These are phyloP conservation scores for Hypotaenidia okinawae DNA, from an alignment of 2,797 vertebrate genomes.

Conservation along the genomic window DNA sequence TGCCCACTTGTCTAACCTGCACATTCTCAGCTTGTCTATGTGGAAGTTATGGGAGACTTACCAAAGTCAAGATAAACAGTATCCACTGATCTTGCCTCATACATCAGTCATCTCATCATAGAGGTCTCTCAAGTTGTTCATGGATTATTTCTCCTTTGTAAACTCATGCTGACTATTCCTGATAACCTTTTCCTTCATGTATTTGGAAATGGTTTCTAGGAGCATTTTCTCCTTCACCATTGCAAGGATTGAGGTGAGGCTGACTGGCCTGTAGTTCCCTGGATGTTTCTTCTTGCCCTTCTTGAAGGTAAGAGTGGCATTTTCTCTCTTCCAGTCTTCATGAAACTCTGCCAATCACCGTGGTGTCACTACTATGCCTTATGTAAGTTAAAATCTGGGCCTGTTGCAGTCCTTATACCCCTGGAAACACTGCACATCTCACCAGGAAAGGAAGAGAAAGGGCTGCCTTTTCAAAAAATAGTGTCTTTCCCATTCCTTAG, in stretches of 20 bases:
- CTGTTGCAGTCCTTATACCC: not conserved
- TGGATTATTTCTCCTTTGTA: not conserved
- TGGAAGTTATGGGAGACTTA: not conserved
- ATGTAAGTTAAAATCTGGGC: not conserved
- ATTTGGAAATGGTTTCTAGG: not conserved
- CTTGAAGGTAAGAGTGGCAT: not conserved
- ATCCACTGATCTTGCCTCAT: not conserved
- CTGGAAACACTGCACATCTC: not conserved
- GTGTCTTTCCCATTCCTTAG: not conserved
- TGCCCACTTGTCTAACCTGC: not conserved
- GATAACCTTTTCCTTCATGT: not conserved
- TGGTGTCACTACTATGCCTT: not conserved
- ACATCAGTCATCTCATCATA: not conserved
- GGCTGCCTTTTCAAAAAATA: not conserved
- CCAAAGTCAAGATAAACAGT: not conserved
- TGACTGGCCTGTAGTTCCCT: not conserved
- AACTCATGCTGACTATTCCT: not conserved
- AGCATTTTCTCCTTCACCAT: not conserved
- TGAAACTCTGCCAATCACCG: not conserved
- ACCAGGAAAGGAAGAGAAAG: not conserved
- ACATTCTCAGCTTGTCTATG: not conserved
- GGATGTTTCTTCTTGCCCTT: not conserved
- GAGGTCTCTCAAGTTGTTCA: not conserved
- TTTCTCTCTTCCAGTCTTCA: not conserved
- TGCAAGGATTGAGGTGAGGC: not conserved